Evolutionary conservation across 2,888 invertebrate species (phyloP).

Genomic region (Hedychridium roseum): DNA sequence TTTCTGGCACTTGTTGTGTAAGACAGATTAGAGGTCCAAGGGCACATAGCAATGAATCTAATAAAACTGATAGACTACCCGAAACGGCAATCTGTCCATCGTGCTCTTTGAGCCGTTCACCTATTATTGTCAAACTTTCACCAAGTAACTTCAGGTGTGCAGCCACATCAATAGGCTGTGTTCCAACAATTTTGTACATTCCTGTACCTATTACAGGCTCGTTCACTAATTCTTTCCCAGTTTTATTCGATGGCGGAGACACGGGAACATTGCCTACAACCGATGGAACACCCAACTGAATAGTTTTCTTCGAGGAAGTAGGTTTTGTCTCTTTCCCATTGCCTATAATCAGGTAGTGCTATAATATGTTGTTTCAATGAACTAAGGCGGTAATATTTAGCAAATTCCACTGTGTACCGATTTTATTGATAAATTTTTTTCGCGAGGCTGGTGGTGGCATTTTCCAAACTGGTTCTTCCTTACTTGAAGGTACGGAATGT

Average conservation of each 20-base stretch:
- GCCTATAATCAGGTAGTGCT: constrained; percentile 37
- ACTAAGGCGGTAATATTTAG: too few species aligned
- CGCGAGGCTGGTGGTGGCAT: constrained; percentile 54
- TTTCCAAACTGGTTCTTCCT: constrained; percentile 57
- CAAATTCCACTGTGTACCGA: constrained; percentile 37
- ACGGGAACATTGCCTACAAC: constrained; percentile 51
- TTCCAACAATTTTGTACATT: constrained; percentile 74
- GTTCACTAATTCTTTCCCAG: constrained; percentile 57
- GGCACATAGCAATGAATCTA: constrained; percentile 92
- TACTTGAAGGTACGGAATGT: constrained; percentile 44
- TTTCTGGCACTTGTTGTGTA: constrained; percentile 81
- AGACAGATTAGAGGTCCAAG: constrained; percentile 88
- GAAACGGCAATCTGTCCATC: constrained; percentile 96
- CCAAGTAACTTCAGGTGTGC: constrained; percentile 92
- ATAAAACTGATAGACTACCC: constrained; percentile 89
- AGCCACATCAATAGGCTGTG: constrained; percentile 87
- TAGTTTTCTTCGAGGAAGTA: constrained; percentile 53
- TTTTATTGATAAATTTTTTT: constrained; percentile 65
- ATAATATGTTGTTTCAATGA: too few species aligned
- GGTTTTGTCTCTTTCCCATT: constrained; percentile 51
- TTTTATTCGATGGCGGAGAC: constrained; percentile 53
- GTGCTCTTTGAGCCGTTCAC: constrained; percentile 90
- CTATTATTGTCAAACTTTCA: constrained; percentile 92
- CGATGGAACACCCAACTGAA: constrained; percentile 59
- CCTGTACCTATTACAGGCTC: constrained; percentile 61